Conservation (phyloP, 2,888 invertebrate genomes). For the Callyntrura guangdongensis region DNA sequence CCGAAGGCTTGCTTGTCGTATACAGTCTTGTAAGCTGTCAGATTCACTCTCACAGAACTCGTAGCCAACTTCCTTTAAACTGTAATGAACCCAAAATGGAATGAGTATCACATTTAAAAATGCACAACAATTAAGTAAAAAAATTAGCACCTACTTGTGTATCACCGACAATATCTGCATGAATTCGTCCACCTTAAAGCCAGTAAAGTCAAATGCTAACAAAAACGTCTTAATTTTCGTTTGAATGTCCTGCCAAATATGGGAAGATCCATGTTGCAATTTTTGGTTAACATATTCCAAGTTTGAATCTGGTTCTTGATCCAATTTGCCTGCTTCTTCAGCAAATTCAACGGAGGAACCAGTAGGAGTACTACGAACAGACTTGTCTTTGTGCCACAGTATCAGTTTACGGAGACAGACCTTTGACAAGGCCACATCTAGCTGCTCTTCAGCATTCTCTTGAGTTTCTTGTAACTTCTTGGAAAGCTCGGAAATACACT, state of each 20-base stretch:
- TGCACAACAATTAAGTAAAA: not conserved
- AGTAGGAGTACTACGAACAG: not conserved
- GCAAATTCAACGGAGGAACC: slow-evolving; percentile 4
- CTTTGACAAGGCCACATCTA: slow-evolving; percentile 93
- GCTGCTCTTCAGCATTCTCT: no score
- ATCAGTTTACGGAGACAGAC: slow-evolving; percentile 92
- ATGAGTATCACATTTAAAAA: slow-evolving; percentile 5
- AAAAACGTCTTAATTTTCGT: slow-evolving; percentile 94
- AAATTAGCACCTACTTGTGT: slow-evolving; percentile 89
- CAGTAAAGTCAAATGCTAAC: slow-evolving; percentile 92
- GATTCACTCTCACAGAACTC: slow-evolving; percentile 96
- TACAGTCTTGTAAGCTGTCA: slow-evolving; percentile 94
- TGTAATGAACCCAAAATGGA: slow-evolving; percentile 84
- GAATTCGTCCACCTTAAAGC: slow-evolving; percentile 97
- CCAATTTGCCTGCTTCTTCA: slow-evolving; percentile 86
- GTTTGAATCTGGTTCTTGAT: slow-evolving; percentile 89
- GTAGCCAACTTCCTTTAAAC: slow-evolving; percentile 94
- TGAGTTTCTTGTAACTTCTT: no score
- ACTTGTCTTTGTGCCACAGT: slow-evolving; percentile 89
- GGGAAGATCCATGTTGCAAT: slow-evolving; percentile 93
- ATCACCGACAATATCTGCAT: slow-evolving; percentile 95
- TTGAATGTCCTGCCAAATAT: slow-evolving; percentile 98
- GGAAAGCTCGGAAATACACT: no score
- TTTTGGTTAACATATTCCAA: slow-evolving; percentile 94
- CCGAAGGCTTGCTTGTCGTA: slow-evolving; percentile 94